Evolutionary conservation across 2,113 vertebrate species (phyloP).

Genomic region (Myxocyprinus asiaticus): DNA sequence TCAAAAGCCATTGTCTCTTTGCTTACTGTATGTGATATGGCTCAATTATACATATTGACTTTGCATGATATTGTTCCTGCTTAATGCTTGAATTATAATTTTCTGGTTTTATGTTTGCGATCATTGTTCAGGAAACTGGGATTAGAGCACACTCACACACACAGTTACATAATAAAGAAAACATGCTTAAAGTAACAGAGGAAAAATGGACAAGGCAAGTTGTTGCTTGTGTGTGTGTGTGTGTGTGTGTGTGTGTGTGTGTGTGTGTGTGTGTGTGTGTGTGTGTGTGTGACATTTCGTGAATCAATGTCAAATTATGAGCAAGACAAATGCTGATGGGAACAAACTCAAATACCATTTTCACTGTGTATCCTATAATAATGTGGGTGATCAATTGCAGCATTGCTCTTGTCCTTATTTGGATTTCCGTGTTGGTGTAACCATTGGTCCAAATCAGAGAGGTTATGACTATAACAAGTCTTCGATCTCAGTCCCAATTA

Average conservation of each 20-base stretch:
- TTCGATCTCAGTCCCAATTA: slow-evolving; percentile 60
- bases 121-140: neutral
- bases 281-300: slow-evolving; percentile 22
- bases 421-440: slow-evolving; percentile 36
- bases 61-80: no score
- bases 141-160: neutral
- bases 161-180: neutral
- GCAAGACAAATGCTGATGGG: slow-evolving; percentile 11
- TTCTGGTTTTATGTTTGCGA: neutral
- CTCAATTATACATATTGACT: no score
- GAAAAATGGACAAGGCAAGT: no score
- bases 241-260: no score
- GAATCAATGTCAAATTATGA: slow-evolving; percentile 17
- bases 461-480: slow-evolving; percentile 50
- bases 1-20: no score
- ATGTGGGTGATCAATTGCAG: slow-evolving; percentile 36
- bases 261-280: neutral
- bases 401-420: slow-evolving; percentile 33
- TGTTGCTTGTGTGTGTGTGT: no score
- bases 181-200: no score
- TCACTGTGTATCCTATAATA: neutral
- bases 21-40: no score
- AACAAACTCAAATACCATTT: slow-evolving; percentile 27
- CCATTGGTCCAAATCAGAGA: slow-evolving; percentile 49
- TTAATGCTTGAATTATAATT: neutral